phyloP scores from a whole-genome alignment of 2,888 invertebrate genomes.

The Cataglyphis albicans region DNA sequence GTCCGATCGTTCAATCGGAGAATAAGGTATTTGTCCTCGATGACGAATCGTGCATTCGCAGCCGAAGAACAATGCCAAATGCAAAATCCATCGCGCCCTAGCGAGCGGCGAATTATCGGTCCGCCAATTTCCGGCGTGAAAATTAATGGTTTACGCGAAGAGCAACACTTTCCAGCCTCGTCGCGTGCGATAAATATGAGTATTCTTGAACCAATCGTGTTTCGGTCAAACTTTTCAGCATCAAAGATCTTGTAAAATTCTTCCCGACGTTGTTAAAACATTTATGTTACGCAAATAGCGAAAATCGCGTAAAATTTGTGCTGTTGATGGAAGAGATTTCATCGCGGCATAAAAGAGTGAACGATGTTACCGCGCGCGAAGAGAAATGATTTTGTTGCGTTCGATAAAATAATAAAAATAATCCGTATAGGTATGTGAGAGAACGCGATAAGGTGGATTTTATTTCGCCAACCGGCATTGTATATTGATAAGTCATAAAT shows the following conservation, averaged over 20 bases:
- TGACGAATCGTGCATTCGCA: neutral
- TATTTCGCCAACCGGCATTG: slow-evolving; percentile 10
- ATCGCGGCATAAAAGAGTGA: neutral
- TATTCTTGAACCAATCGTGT: neutral
- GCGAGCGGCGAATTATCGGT: slow-evolving; percentile 24
- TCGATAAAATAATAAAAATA: neutral
- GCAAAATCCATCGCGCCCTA: slow-evolving; percentile 26
- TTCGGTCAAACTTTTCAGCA: slow-evolving; percentile 10
- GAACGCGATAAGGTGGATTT: slow-evolving; percentile 37
- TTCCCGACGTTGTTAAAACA: neutral
- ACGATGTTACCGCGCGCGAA: neutral
- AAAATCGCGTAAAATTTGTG: neutral
- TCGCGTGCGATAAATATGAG: neutral
- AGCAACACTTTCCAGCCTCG: neutral
- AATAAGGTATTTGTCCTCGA: neutral
- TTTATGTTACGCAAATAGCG: too few relatives aligned
- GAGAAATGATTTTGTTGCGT: neutral
- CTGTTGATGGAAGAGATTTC: neutral
- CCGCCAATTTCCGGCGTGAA: slow-evolving; percentile 39
- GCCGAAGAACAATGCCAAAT: slow-evolving; percentile 21
- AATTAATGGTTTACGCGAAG: slow-evolving; percentile 38
- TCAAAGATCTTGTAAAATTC: neutral
- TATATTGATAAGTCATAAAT: slow-evolving; percentile 46
- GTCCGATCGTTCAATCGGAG: neutral
- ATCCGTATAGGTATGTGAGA: neutral